Base-by-base conservation (phyloP, 2,888 invertebrate genomes). In the Andrena bicolor region DNA sequence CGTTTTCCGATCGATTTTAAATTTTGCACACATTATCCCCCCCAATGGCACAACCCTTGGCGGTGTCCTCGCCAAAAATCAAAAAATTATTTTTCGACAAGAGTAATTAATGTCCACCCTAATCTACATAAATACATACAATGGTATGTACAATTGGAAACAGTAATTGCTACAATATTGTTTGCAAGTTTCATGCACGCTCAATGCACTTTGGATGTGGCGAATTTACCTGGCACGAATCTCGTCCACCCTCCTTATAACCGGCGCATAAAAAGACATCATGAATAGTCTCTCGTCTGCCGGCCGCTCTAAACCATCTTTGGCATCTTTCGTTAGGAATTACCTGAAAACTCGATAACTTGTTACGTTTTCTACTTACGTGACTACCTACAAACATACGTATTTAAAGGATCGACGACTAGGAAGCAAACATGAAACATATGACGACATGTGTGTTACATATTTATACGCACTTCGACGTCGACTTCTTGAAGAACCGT, bases 241-340 rank as follows among this genome's bases (percentile, higher is more conserved):
- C 95, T 73, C 95, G 92, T 3, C 95, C 95, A 89, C 97, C 98
- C 94, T 98, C 98, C 93, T 98, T 98, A 90, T 98, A 98, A 2
- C 98, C 98, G 0, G 98, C 98, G 92, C 98, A 98, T 0, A 98
- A 94, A 93, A 98, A 98, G 1, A 98, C 98, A 89, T 98, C 98
- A 89, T 98, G 98, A 82, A 98, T 98, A n/a, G 97, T 97, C 93
- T 99, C 98, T 70, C 98, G 94, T 49, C 98, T 94, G 0, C 98
- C 98, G 0, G 98, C 98, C 0, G 98, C 97, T 68, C 98, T 95
- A 94, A 98, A 98, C 98, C 98, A 98, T 66, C 97, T 95, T 94
- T 98, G 98, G 90, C 98, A 98, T 79, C 98, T 95, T 90, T 98
- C 97, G 91, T 98, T 98, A 0, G 98, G 97, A 63, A 98, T 97